Percentiles rank a stretch among this genome's conserved stretches.
Evolutionary conservation across 2,888 invertebrate genomes (phyloP).

Genomic region (Drosophila greeni): DNA sequence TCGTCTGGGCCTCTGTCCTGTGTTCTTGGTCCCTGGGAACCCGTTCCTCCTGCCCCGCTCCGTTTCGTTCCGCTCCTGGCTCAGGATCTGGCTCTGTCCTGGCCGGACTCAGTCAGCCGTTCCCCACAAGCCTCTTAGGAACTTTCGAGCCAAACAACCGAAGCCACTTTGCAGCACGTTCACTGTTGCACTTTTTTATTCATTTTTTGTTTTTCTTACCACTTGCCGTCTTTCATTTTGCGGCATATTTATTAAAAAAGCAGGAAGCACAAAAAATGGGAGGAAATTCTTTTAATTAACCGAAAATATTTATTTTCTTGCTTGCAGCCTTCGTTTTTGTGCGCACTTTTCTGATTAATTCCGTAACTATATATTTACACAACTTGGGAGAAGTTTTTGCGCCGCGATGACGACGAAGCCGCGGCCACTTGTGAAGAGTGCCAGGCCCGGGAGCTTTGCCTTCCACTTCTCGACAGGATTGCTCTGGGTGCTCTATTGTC

Average conservation of each 20-base stretch:
- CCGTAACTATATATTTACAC: constrained; percentile 63
- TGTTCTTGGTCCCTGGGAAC: constrained; percentile 5
- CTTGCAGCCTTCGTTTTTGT: constrained; percentile 28
- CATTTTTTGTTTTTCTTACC: constrained; percentile 24
- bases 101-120: constrained; percentile 15
- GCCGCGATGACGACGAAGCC: constrained; percentile 39
- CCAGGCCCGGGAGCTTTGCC: constrained; percentile 48
- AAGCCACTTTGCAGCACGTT: constrained; percentile 63
- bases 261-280: constrained; percentile 25
- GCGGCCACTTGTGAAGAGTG: constrained; percentile 39
- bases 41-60: constrained; percentile 6
- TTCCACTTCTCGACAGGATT: constrained; percentile 50
- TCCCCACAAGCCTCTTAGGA: constrained; percentile 42
- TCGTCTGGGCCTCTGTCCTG: constrained; percentile 9
- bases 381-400: constrained; percentile 57
- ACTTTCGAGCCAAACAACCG: constrained; percentile 54
- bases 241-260: constrained; percentile 61
- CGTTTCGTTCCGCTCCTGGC: constrained; percentile 5
- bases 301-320: constrained; percentile 62
- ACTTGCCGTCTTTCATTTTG: constrained; percentile 57
- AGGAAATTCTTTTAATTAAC: constrained; percentile 57
- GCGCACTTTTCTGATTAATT: constrained; percentile 66
- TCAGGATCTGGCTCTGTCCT: constrained; percentile 6
- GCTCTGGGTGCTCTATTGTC: constrained; percentile 43
- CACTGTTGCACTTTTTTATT: constrained; percentile 57